Evolutionary conservation across 2,113 vertebrate genomes (phyloP).

Genomic region (Guaruba guarouba): DNA sequence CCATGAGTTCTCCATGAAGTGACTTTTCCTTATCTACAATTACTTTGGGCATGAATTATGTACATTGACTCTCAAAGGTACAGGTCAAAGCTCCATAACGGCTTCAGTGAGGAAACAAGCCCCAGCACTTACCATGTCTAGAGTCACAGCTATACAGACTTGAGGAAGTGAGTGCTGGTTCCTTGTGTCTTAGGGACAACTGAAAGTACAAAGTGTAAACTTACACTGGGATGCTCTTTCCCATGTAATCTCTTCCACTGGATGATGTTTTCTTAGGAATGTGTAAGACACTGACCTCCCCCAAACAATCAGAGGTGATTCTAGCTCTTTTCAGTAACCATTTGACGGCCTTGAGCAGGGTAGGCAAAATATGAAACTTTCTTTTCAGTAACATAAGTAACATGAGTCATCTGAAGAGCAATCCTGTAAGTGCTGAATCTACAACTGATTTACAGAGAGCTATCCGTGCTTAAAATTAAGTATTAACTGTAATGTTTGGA

Average conservation of each 20-base stretch:
- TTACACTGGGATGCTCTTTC: background rate
- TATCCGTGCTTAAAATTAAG: background rate
- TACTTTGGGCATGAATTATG: rapidly evolving
- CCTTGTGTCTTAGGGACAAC: background rate
- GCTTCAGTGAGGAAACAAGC: background rate
- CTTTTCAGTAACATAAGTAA: background rate
- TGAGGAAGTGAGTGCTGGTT: background rate
- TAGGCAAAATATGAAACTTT: background rate
- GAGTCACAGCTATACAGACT: background rate
- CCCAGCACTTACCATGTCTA: background rate
- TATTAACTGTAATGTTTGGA: background rate
- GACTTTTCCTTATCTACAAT: rapidly evolving
- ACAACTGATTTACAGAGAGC: background rate
- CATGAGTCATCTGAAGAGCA: background rate
- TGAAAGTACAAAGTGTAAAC: background rate
- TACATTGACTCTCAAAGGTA: background rate
- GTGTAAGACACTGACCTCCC: background rate
- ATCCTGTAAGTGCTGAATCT: background rate
- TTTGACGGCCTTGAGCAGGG: rapidly evolving
- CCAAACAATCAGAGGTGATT: rapidly evolving
- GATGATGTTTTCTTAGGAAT: background rate
- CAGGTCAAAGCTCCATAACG: background rate
- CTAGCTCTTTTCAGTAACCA: background rate
- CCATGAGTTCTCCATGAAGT: background rate
- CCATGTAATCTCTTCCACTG: background rate